These are phyloP conservation scores for Apamea monoglypha DNA, from an alignment of 2,888 invertebrate genomes.

Conservation along the genomic window DNA sequence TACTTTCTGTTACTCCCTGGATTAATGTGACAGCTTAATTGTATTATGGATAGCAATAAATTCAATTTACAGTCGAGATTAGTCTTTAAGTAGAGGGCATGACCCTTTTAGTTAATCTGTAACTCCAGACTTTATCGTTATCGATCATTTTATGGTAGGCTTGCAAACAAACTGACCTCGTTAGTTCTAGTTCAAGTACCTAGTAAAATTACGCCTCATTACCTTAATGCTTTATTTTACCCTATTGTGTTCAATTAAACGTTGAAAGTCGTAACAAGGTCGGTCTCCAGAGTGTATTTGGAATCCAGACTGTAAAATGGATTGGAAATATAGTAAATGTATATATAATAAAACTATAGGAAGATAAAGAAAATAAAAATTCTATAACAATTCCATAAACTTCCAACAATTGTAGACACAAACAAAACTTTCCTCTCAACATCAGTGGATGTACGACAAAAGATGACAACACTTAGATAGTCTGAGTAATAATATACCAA, in stretches of 20 bases:
- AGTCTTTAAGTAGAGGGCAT: slow-evolving; percentile 8
- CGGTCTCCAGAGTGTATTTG: background rate
- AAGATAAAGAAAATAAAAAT: background rate
- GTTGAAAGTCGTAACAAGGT: background rate
- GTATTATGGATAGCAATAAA: slow-evolving; percentile 29
- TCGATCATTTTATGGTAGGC: slow-evolving; percentile 34
- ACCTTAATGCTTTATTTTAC: slow-evolving; percentile 7
- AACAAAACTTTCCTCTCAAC: slow-evolving; percentile 29
- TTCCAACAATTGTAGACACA: slow-evolving; percentile 10
- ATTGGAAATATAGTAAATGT: background rate
- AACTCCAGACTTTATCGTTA: slow-evolving; percentile 11
- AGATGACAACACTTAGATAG: slow-evolving; percentile 30
- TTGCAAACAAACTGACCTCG: slow-evolving; percentile 23
- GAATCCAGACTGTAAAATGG: background rate
- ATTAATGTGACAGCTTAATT: slow-evolving; percentile 31
- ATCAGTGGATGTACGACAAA: slow-evolving; percentile 7
- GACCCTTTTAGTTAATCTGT: slow-evolving; percentile 31
- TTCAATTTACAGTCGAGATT: slow-evolving; percentile 37
- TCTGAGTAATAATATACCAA: slow-evolving; percentile 22
- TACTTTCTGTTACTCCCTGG: background rate
- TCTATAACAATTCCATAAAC: slow-evolving; percentile 5
- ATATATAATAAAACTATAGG: background rate
- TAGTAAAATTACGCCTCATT: slow-evolving; percentile 16
- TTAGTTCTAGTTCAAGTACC: slow-evolving; percentile 25
- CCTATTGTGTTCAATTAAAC: background rate